phyloP scores from a whole-genome alignment of 2,113 vertebrate genomes.

The Burhinus oedicnemus region DNA sequence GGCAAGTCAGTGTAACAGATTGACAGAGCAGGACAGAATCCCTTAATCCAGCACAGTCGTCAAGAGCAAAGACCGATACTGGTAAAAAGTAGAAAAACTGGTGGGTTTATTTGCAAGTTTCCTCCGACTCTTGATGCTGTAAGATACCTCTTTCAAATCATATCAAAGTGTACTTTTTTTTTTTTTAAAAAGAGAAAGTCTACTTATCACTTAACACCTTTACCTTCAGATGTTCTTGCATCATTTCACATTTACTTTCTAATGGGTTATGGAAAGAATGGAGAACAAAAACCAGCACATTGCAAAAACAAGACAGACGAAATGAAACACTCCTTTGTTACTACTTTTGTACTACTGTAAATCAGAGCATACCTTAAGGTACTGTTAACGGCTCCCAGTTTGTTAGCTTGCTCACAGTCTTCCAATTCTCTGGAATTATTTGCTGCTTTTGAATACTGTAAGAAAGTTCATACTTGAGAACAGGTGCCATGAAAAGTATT shows the following conservation, averaged over 20 bases:
- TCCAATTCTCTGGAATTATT: conserved; percentile 79
- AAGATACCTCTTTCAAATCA: neutral
- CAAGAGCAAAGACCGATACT: neutral
- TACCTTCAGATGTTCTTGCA: neutral
- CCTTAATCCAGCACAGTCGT: neutral
- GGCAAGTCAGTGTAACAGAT: neutral
- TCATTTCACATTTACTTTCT: conserved; percentile 2
- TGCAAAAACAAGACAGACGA: conserved; percentile 1
- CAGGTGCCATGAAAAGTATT: neutral
- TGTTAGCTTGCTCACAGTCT: conserved; percentile 91
- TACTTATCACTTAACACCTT: neutral
- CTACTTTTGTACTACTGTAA: neutral
- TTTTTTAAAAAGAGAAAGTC: neutral
- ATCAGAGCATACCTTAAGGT: conserved; percentile 87
- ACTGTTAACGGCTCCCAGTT: conserved; percentile 93
- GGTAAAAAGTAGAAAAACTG: neutral
- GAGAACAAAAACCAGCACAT: neutral
- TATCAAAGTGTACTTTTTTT: neutral
- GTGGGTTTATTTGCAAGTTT: neutral
- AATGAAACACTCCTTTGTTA: conserved; percentile 2
- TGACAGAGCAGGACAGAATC: neutral
- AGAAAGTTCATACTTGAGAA: conserved; percentile 34
- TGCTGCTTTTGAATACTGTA: conserved; percentile 84
- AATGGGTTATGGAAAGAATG: neutral
- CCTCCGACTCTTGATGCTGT: neutral